These are phyloP conservation scores for Poeciliopsis gracilis DNA, from an alignment of 2,797 vertebrate genomes.

Conservation along the genomic window DNA sequence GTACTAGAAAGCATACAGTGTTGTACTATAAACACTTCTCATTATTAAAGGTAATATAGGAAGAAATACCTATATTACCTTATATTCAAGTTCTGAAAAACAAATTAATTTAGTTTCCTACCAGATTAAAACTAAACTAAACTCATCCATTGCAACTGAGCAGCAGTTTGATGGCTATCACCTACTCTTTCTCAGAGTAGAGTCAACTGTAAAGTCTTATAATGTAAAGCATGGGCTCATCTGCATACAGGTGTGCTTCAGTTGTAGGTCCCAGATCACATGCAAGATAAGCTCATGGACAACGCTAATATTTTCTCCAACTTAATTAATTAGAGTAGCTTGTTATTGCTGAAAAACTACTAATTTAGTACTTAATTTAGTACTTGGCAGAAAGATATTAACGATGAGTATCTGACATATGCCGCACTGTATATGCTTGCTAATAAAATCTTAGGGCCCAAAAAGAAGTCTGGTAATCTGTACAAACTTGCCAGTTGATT, in stretches of 20 bases:
- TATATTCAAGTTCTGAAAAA: not conserved
- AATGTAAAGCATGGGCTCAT: not conserved
- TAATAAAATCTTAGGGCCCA: not conserved
- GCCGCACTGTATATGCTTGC: not conserved
- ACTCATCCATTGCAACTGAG: too few relatives aligned
- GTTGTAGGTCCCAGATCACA: not conserved
- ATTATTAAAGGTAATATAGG: too few relatives aligned
- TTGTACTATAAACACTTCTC: not conserved
- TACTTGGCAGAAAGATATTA: not conserved
- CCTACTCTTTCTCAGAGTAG: not conserved
- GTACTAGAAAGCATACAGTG: not conserved
- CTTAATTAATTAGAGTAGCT: not conserved
- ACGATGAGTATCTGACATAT: not conserved
- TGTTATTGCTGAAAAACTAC: not conserved
- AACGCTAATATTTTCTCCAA: not conserved
- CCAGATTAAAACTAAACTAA: too few relatives aligned
- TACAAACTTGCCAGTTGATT: not conserved
- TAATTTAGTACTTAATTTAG: not conserved
- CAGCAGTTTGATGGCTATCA: too few relatives aligned
- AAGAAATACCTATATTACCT: not conserved
- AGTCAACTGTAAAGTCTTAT: not conserved
- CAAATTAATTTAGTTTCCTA: not conserved
- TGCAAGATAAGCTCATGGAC: not conserved
- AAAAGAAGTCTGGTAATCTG: not conserved
- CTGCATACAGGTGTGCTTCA: not conserved